Conservation (phyloP, 1,140 invertebrate genomes). For the Drosophila pseudoobscura region DNA sequence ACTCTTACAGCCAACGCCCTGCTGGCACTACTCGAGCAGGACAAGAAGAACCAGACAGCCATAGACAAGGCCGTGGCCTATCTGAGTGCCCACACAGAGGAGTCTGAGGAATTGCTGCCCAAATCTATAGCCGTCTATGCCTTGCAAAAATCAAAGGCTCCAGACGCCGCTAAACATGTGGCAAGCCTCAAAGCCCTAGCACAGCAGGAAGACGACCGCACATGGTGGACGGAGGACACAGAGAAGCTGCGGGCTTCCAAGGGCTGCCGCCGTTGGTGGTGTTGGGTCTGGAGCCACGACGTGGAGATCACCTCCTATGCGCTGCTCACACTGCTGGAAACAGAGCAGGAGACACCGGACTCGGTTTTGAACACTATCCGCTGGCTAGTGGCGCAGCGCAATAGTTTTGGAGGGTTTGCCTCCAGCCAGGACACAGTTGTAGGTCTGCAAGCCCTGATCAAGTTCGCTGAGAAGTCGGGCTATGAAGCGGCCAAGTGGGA, state of each 20-base stretch:
- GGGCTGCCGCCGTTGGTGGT: constrained; percentile 86
- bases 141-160: constrained; percentile 89
- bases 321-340: constrained; percentile 86
- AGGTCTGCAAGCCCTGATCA: constrained; percentile 87
- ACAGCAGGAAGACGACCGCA: constrained; percentile 67
- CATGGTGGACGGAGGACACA: constrained; percentile 85
- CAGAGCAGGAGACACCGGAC: constrained; percentile 75
- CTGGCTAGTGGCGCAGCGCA: constrained; percentile 90
- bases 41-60: constrained; percentile 64
- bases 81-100: constrained; percentile 84
- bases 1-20: constrained; percentile 91
- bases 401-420: constrained; percentile 90
- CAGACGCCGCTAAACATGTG: constrained; percentile 49
- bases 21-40: constrained; percentile 90
- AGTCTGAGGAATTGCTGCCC: constrained; percentile 87
- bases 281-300: constrained; percentile 84
- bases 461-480: constrained; percentile 84
- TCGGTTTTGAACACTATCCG: constrained; percentile 85
- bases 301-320: constrained; percentile 92
- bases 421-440: constrained; percentile 89
- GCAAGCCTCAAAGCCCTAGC: constrained; percentile 53
- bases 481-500: constrained; percentile 68
- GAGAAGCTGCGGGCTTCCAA: constrained; percentile 88
- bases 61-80: constrained; percentile 83
- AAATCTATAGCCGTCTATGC: constrained; percentile 90